A percentile compares a stretch with the other conserved stretches of the same genome.
Evolutionary conservation across 2,113 vertebrate species (phyloP).

Genomic region (Mormyrus lacerda): DNA sequence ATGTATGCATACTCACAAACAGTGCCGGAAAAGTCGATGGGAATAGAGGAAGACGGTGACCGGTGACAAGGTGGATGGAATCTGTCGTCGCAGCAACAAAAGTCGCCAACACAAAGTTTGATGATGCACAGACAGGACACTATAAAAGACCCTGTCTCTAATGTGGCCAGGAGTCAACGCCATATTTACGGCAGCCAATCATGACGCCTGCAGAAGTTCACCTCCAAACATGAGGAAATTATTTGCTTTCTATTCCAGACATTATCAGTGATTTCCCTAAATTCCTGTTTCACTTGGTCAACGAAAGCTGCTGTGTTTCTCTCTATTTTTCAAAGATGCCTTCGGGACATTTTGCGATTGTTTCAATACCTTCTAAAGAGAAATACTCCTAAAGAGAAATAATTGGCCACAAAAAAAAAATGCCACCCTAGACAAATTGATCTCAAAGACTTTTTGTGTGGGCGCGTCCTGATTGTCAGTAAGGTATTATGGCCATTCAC

Average conservation of each 20-base stretch:
- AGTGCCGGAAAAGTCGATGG: background rate
- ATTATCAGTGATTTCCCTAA: background rate
- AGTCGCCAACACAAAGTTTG: background rate
- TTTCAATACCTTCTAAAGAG: background rate
- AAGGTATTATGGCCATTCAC: background rate
- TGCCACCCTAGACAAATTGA: background rate
- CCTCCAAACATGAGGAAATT: background rate
- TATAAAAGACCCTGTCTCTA: background rate
- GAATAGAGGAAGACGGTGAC: background rate
- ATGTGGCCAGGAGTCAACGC: background rate
- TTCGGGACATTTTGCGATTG: background rate
- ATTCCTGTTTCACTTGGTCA: background rate
- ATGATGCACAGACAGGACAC: background rate
- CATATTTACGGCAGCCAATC: background rate
- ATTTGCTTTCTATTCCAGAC: background rate
- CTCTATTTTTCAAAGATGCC: background rate
- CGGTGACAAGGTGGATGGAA: background rate
- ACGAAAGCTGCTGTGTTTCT: background rate
- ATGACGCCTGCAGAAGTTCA: background rate
- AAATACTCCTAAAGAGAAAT: background rate
- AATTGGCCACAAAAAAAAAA: background rate
- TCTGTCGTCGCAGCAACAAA: background rate
- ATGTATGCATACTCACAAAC: background rate
- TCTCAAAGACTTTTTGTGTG: background rate
- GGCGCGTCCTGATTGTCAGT: background rate